Evolutionary conservation across 2,797 vertebrate genomes (phyloP), one percentile per base, ranked within the genome.

Genomic region (Salmo trutta): DNA sequence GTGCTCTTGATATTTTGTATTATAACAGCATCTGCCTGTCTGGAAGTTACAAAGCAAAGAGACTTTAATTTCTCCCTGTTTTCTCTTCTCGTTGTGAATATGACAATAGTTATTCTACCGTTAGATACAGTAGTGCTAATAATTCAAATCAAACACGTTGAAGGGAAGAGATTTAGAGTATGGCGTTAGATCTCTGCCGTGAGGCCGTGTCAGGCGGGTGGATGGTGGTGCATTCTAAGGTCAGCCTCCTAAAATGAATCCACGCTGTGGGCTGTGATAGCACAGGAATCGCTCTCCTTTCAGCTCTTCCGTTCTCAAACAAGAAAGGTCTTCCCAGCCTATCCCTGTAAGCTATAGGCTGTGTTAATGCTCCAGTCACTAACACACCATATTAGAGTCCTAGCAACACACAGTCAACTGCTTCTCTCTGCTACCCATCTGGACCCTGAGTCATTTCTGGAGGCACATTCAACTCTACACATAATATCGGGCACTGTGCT

Each of bases 111-210:
- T 74, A 81, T 53, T 74, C 56, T 76, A 74, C 59, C 52, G 73
- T 75, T 74, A 56, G 51, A 73, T 68, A 67, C 51, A 73, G 56
- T 66, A 21, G 68, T 59, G 47, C 71, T 12, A 47, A 47, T 87
- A 83, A 85, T 85, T 83, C 78, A 79, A 83, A 75, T 27, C 73
- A 83, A 83, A 82, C 79, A 79, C 73, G 66, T 80, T 68, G 72
- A n/a, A 21, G 36, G 16, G 68, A 16, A 77, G 31, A 53, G 54
- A 74, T 76, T 81, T 82, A 81, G 64, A 68, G 68, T n/a, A 66
- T 68, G 19, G 77, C 33, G 19, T 71, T 76, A 65, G 52, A 16
- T 5, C 65, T 33, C 24, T 66, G 21, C 15, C 4, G 64, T 47
- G 5, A 64, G 79, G 79, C 75, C 76, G 74, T 41, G 36, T 56